Conservation (phyloP, 2,113 vertebrate genomes). For the Lathamus discolor region DNA sequence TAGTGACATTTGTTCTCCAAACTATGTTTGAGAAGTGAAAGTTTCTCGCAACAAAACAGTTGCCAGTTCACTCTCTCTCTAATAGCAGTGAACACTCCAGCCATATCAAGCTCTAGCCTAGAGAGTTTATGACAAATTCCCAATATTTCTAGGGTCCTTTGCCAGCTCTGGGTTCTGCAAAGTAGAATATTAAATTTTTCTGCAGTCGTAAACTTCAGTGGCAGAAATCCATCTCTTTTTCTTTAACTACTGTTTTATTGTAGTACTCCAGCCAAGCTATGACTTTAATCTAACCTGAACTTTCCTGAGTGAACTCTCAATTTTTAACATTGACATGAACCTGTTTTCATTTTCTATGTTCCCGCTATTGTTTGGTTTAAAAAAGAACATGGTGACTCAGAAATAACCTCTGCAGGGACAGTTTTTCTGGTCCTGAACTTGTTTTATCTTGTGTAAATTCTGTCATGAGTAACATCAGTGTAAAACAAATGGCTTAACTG, state of each 20-base stretch:
- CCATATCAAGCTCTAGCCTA: background rate
- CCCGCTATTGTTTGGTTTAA: background rate
- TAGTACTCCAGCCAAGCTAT: background rate
- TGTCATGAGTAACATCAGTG: background rate
- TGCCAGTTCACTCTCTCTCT: background rate
- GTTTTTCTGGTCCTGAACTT: background rate
- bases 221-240: background rate
- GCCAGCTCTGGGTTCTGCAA: background rate
- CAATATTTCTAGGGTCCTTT: background rate
- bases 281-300: background rate
- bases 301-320: slow-evolving; percentile 11
- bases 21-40: slow-evolving; percentile 1
- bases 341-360: background rate
- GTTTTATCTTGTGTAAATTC: background rate
- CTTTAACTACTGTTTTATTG: background rate
- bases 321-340: slow-evolving; percentile 1
- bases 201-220: background rate
- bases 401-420: background rate
- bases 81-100: background rate
- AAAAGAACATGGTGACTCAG: background rate
- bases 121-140: background rate
- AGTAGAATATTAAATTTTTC: background rate
- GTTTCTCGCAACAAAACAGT: background rate
- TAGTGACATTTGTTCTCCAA: slow-evolving; percentile 41
- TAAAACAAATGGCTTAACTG: slow-evolving; percentile 2